Conservation (phyloP, 2,113 vertebrate species). For the Turnix velox region DNA sequence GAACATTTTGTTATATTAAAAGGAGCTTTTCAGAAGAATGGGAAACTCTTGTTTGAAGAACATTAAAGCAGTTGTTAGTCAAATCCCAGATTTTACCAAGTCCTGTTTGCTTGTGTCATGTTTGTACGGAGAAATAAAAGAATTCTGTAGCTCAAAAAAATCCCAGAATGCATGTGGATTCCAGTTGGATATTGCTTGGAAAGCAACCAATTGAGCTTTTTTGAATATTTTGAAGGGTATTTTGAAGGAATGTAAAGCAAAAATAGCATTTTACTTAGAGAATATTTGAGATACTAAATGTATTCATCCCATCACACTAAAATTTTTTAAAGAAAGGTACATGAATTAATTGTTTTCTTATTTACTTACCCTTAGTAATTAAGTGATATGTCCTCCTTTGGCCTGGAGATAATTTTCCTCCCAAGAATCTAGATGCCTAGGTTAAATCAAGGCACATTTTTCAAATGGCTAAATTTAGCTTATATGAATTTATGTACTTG, state of each 20-base stretch:
- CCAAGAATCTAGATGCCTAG: background rate
- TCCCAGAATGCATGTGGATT: background rate
- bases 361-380: background rate
- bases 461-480: background rate
- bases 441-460: background rate
- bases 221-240: no score
- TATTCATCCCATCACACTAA: background rate
- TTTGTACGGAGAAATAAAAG: background rate
- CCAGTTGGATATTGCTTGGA: background rate
- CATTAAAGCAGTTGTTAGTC: background rate
- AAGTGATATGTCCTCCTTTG: background rate
- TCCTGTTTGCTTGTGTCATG: background rate
- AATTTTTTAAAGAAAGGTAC: background rate
- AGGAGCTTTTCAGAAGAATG: background rate
- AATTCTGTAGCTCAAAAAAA: background rate
- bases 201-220: background rate
- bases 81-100: background rate
- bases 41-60: background rate
- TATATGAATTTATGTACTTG: background rate
- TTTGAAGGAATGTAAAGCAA: background rate
- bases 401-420: background rate
- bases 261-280: background rate
- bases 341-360: background rate
- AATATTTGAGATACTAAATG: background rate
- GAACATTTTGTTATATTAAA: background rate